Percentiles rank a stretch among this genome's conserved stretches.
Conservation (phyloP, 2,797 vertebrate species). For the Myotis myotis region DNA sequence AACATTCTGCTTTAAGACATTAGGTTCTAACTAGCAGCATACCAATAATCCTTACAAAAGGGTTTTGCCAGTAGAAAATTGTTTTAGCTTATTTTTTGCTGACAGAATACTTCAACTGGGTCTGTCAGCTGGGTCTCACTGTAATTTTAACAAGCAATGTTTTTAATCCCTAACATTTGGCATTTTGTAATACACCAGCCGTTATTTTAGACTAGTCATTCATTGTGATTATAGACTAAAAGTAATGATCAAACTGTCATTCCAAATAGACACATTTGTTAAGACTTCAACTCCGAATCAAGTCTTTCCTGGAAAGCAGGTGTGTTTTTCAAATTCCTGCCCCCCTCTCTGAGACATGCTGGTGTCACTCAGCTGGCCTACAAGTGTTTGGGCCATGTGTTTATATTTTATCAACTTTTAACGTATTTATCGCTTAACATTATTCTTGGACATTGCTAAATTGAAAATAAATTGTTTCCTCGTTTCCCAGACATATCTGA, state of each 20-base stretch:
- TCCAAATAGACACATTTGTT: not conserved
- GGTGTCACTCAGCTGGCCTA: not conserved
- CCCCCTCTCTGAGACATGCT: not conserved
- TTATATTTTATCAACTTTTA: not conserved
- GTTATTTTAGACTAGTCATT: not conserved
- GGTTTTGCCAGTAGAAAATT: not conserved
- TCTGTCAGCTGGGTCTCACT: not conserved
- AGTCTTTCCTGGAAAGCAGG: not conserved
- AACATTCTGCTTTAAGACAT: not conserved
- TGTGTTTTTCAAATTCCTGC: not conserved
- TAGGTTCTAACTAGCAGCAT: not conserved
- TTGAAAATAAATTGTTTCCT: not conserved
- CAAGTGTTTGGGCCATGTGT: not conserved
- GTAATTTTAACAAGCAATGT: slow-evolving; percentile 13
- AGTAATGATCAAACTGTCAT: not conserved
- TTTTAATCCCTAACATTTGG: not conserved
- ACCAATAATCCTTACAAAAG: not conserved
- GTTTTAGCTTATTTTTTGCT: slow-evolving; percentile 1
- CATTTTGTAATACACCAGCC: not conserved
- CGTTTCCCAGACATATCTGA: not conserved
- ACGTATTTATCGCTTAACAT: not conserved
- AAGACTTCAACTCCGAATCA: not conserved
- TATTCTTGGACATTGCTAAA: not conserved
- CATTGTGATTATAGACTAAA: not conserved
- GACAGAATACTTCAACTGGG: not conserved